Conservation (phyloP, 2,888 invertebrate species). For the Neocrepidodera transversa region DNA sequence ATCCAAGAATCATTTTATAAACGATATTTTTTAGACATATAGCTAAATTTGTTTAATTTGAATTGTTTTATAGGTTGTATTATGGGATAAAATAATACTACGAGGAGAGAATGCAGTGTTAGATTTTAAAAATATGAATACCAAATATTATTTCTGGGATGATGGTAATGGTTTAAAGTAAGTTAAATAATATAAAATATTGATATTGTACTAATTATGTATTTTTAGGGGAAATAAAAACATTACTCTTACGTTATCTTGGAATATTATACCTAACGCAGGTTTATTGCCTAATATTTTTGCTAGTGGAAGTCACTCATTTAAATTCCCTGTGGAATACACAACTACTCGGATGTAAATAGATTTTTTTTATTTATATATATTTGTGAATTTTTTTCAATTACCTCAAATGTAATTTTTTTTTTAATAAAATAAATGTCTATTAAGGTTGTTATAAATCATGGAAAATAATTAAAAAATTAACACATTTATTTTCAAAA, state of each 20-base stretch:
- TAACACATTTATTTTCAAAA: slow-evolving; percentile 14
- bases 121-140: slow-evolving; percentile 92
- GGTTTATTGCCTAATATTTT: slow-evolving; percentile 90
- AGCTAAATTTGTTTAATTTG: neutral
- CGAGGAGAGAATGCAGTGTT: slow-evolving; percentile 93
- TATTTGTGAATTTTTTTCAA: too few relatives aligned
- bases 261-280: slow-evolving; percentile 99
- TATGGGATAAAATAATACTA: slow-evolving; percentile 98
- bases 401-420: too few relatives aligned
- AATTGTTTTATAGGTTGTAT: slow-evolving; percentile 72
- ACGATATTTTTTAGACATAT: too few relatives aligned
- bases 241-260: slow-evolving; percentile 91
- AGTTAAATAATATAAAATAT: slow-evolving; percentile 20
- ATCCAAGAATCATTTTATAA: too few relatives aligned
- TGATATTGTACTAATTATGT: slow-evolving; percentile 28
- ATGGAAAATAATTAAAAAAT: too few relatives aligned
- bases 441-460: too few relatives aligned
- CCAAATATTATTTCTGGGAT: slow-evolving; percentile 99
- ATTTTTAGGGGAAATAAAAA: slow-evolving; percentile 87
- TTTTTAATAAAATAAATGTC: too few relatives aligned
- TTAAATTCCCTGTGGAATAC: slow-evolving; percentile 91
- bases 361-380: slow-evolving; percentile 26
- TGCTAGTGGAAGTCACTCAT: slow-evolving; percentile 82
- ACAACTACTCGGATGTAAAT: slow-evolving; percentile 70
- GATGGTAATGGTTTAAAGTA: slow-evolving; percentile 96